These are phyloP conservation scores for Tineola bisselliella DNA, from an alignment of 2,888 invertebrate genomes.

Conservation along the genomic window DNA sequence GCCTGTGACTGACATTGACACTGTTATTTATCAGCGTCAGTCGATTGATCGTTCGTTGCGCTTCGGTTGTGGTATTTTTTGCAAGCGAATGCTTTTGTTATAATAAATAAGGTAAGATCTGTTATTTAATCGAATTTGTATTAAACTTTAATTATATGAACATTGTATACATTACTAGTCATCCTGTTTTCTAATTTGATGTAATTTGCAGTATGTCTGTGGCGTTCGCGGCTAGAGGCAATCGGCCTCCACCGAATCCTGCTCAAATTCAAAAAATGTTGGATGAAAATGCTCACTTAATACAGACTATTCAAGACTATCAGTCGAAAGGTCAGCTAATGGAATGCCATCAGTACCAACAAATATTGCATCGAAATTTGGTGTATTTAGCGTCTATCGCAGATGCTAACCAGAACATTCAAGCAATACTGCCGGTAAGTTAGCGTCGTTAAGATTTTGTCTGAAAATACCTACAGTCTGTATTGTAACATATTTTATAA, in stretches of 20 bases:
- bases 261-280: constrained; percentile 94
- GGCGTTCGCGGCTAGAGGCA: constrained; percentile 77
- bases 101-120: not conserved
- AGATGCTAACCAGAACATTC: constrained; percentile 95
- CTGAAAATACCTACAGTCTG: too few relatives aligned
- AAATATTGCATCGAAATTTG: constrained; percentile 93
- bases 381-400: constrained; percentile 96
- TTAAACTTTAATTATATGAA: not conserved
- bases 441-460: not conserved
- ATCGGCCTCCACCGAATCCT: constrained; percentile 80
- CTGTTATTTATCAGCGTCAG: too few relatives aligned
- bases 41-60: too few relatives aligned
- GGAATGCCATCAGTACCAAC: constrained; percentile 94
- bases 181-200: not conserved
- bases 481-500: too few relatives aligned
- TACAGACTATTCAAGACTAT: constrained; percentile 96
- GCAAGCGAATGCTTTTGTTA: not conserved
- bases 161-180: not conserved
- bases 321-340: constrained; percentile 94
- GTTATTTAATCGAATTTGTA: not conserved
- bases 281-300: constrained; percentile 96
- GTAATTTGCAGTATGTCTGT: constrained; percentile 68
- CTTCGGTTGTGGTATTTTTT: not conserved
- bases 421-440: constrained; percentile 87
- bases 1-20: too few relatives aligned